phyloP scores from a whole-genome alignment of 92 coral and sea anemone species.

The Umimayanthus kanabou region DNA sequence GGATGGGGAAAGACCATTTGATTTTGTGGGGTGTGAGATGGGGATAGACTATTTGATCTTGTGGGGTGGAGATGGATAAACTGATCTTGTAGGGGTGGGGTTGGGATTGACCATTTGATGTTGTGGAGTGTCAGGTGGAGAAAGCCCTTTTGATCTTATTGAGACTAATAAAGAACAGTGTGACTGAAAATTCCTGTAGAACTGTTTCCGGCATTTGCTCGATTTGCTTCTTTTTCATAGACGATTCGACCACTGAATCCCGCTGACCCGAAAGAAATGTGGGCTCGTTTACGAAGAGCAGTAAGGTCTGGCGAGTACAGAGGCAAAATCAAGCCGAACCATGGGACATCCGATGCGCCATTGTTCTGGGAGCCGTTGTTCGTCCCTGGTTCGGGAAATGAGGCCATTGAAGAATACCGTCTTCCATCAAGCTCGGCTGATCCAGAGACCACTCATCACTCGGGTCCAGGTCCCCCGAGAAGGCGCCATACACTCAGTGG shows the following conservation, averaged over 20 bases:
- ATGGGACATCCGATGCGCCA: slow-evolving; percentile 55
- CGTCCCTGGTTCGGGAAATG: slow-evolving; percentile 57
- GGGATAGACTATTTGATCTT: too few species aligned
- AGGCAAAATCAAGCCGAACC: slow-evolving; percentile 23
- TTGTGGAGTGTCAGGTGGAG: too few species aligned
- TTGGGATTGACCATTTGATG: too few species aligned
- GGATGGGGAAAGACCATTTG: too few species aligned
- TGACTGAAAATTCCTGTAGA: background rate
- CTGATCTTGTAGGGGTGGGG: too few species aligned
- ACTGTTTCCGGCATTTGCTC: background rate
- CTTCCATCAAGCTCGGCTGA: slow-evolving; percentile 33
- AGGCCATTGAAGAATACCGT: slow-evolving; percentile 49
- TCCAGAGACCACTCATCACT: slow-evolving; percentile 50
- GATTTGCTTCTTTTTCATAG: background rate
- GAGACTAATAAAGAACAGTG: background rate
- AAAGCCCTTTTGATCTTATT: too few species aligned
- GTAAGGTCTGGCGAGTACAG: slow-evolving; percentile 77
- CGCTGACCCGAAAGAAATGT: slow-evolving; percentile 62
- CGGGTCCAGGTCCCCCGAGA: slow-evolving; percentile 75
- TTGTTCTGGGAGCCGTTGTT: slow-evolving; percentile 83
- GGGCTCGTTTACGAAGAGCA: slow-evolving; percentile 78
- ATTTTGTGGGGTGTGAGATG: too few species aligned
- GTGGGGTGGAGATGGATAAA: too few species aligned
- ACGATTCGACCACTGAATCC: slow-evolving; percentile 11
- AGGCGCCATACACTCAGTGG: slow-evolving; percentile 37